Percentiles rank a stretch among this genome's conserved stretches.
Evolutionary conservation across 2,888 invertebrate species (phyloP).

Genomic region (Zhengitettix transpicula): DNA sequence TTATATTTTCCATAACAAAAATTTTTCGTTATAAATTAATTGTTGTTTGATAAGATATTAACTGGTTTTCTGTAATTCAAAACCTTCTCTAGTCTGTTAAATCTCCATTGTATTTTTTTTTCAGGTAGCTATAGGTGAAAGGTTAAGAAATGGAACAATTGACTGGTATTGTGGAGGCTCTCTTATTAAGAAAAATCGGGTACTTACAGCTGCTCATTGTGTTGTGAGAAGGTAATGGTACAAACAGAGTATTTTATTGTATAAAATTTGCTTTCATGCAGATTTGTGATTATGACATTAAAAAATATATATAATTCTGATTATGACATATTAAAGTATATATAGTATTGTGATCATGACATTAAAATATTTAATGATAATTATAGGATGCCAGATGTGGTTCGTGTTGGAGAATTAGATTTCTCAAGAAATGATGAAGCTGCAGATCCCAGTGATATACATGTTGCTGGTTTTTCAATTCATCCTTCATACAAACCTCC

Average conservation of each 20-base stretch:
- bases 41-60: no score
- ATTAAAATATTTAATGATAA: neutral
- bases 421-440: constrained; percentile 10
- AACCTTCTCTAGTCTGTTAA: no score
- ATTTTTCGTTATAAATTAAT: no score
- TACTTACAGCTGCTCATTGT: constrained; percentile 18
- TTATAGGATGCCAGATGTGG: constrained; percentile 12
- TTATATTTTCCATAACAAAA: no score
- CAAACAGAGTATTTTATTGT: no score
- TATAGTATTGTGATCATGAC: neutral
- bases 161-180: constrained; percentile 16
- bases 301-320: neutral
- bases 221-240: constrained; percentile 12
- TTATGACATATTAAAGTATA: neutral
- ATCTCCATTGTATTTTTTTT: neutral
- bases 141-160: constrained; percentile 1
- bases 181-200: constrained; percentile 12
- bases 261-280: no score
- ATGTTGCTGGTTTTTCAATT: constrained; percentile 6
- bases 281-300: neutral
- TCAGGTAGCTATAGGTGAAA: constrained; percentile 14
- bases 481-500: constrained; percentile 14
- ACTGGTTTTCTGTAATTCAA: no score
- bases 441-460: constrained; percentile 12
- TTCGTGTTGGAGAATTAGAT: constrained; percentile 16